Evolutionary conservation across 1,140 invertebrate species (phyloP).

Genomic region (Euura lappo): DNA sequence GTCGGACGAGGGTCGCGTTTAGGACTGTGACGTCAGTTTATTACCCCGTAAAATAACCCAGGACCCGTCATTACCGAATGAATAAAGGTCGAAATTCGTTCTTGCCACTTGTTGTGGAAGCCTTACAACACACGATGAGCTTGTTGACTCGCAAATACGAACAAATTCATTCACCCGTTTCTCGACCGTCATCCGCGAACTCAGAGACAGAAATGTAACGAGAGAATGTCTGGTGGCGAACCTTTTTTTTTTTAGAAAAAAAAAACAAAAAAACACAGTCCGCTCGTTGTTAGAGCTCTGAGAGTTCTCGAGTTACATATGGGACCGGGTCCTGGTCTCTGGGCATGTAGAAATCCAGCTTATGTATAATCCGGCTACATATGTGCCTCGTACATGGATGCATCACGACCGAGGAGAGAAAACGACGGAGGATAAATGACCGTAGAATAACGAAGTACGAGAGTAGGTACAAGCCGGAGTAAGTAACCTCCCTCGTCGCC

Average conservation of each 20-base stretch:
- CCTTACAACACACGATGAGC: too few relatives aligned
- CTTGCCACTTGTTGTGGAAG: conserved; percentile 7
- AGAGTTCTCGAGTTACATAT: conserved; percentile 44
- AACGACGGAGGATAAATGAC: conserved; percentile 48
- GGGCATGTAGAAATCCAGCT: too few relatives aligned
- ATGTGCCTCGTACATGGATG: not conserved
- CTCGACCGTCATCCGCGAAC: too few relatives aligned
- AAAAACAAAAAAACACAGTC: conserved; percentile 11
- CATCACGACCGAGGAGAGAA: conserved; percentile 24
- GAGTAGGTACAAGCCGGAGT: conserved; percentile 40
- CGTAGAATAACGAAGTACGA: conserved; percentile 54
- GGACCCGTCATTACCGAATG: conserved; percentile 52
- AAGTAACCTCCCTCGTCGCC: conserved; percentile 32
- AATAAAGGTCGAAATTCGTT: conserved; percentile 14
- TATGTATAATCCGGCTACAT: not conserved
- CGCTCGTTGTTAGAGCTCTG: conserved; percentile 38
- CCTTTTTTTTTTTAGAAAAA: not conserved
- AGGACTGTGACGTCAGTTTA: conserved; percentile 53
- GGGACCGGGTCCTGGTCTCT: not conserved
- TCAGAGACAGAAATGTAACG: not conserved
- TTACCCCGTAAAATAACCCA: conserved; percentile 55
- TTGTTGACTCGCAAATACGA: too few relatives aligned
- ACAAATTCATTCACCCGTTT: too few relatives aligned
- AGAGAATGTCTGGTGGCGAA: not conserved
- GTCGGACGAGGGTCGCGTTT: not conserved